Conservation (phyloP, 2,797 vertebrate genomes). For the Euphonia xanthogaster region DNA sequence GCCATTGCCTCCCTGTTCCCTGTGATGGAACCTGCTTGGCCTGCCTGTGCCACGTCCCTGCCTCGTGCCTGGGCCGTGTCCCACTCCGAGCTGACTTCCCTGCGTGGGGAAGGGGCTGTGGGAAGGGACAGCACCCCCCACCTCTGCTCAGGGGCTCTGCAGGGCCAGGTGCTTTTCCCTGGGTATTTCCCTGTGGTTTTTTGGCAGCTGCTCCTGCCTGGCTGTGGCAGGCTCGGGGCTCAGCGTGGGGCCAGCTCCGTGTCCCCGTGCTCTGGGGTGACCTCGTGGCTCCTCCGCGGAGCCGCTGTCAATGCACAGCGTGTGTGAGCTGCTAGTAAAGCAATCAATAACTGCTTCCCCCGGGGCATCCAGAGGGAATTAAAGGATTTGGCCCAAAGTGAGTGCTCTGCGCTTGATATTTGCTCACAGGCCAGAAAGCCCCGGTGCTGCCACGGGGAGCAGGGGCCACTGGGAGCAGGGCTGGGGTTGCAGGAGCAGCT, state of each 20-base stretch:
- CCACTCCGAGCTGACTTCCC: accelerated
- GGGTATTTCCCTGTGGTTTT: not conserved
- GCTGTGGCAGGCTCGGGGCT: not conserved
- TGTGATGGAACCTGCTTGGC: not conserved
- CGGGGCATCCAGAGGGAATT: not conserved
- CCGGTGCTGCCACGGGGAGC: not conserved
- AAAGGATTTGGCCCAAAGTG: conserved; percentile 11
- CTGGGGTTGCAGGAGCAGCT: not conserved
- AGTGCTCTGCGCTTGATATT: not conserved
- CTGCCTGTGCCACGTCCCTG: not conserved
- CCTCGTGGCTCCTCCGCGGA: not conserved
- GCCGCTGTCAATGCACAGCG: not conserved
- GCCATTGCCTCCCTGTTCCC: accelerated
- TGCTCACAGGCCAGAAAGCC: conserved; percentile 23
- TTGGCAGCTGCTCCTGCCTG: not conserved
- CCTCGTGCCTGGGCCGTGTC: accelerated
- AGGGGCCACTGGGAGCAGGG: accelerated
- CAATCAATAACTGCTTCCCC: not conserved
- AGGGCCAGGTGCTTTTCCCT: accelerated
- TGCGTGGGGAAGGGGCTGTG: not conserved
- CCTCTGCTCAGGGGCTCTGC: accelerated
- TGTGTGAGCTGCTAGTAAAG: not conserved
- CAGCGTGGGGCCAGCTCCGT: not conserved
- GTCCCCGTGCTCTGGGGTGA: not conserved
- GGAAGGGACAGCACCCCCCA: accelerated